These are phyloP conservation scores for Tridacna gigas DNA, from an alignment of 2,888 invertebrate species.

Conservation along the genomic window DNA sequence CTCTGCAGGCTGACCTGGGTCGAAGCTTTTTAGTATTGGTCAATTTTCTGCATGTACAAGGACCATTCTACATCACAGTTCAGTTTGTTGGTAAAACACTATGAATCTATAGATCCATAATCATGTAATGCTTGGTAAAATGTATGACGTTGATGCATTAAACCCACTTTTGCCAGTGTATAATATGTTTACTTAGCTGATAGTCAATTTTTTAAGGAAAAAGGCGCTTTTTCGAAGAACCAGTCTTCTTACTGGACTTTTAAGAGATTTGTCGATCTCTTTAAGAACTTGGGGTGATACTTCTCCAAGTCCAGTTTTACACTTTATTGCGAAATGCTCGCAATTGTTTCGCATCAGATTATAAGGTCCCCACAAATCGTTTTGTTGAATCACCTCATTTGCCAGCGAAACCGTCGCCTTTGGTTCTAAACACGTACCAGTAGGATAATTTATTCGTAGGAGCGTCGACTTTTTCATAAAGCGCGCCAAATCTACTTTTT, in stretches of 20 bases:
- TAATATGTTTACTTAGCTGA: too few species aligned
- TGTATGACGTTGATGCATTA: too few species aligned
- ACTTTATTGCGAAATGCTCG: slow-evolving; percentile 52
- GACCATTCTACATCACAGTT: too few species aligned
- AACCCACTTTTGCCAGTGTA: too few species aligned
- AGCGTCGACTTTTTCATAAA: slow-evolving; percentile 3
- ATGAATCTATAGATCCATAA: too few species aligned
- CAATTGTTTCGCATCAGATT: slow-evolving; percentile 44
- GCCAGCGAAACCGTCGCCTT: slow-evolving; percentile 29
- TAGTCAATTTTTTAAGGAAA: not conserved
- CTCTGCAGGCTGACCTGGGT: too few species aligned
- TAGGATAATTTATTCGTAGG: slow-evolving; percentile 33
- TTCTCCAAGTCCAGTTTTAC: slow-evolving; percentile 35
- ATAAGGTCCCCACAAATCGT: slow-evolving; percentile 18
- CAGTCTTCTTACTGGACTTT: not conserved
- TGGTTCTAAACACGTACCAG: slow-evolving; percentile 16
- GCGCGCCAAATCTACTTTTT: not conserved
- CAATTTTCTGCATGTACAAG: too few species aligned
- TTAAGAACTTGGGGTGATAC: slow-evolving; percentile 4
- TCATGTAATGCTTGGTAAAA: too few species aligned
- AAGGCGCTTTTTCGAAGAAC: not conserved
- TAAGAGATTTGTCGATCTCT: slow-evolving; percentile 9
- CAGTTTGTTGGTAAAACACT: too few species aligned
- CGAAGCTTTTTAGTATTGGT: too few species aligned
- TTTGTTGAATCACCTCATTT: slow-evolving; percentile 9